A percentile compares a stretch with the other conserved stretches of the same genome.
Conservation (phyloP, 2,797 vertebrate species). For the Anas bahamensis region DNA sequence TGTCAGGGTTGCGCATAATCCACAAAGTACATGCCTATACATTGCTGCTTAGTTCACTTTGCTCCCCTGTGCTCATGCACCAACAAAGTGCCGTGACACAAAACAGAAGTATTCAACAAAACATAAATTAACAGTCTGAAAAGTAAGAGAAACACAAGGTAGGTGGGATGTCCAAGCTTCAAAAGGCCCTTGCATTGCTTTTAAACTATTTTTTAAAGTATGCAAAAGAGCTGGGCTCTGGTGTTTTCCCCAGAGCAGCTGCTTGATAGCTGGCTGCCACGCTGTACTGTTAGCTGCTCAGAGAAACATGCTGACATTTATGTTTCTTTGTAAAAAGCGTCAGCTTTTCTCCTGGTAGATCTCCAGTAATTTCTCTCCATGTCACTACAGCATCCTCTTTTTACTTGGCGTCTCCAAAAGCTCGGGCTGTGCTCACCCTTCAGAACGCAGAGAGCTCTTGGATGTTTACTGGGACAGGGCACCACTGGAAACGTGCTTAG, state of each 20-base stretch:
- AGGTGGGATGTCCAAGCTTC: neutral
- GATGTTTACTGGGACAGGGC: rapidly evolving
- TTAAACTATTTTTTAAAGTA: neutral
- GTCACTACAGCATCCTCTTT: neutral
- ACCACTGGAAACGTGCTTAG: neutral
- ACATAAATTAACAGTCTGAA: neutral
- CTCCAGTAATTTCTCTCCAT: neutral
- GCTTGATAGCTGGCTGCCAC: neutral
- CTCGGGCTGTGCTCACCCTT: neutral
- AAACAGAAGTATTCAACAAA: neutral
- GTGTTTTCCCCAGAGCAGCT: neutral
- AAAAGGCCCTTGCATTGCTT: neutral
- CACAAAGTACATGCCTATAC: neutral
- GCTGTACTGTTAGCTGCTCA: neutral
- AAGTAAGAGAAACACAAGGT: neutral
- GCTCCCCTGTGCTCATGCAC: neutral
- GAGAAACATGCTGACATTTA: neutral
- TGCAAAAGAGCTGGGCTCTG: neutral
- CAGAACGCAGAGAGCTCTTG: neutral
- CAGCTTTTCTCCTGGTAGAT: neutral
- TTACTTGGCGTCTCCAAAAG: neutral
- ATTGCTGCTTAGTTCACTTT: neutral
- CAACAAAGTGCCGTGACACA: neutral
- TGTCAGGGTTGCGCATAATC: neutral
- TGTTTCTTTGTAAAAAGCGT: neutral